A percentile compares a stretch with the other conserved stretches of the same genome.
phyloP scores from a whole-genome alignment of 2,797 vertebrate genomes.

The Allobates femoralis region DNA sequence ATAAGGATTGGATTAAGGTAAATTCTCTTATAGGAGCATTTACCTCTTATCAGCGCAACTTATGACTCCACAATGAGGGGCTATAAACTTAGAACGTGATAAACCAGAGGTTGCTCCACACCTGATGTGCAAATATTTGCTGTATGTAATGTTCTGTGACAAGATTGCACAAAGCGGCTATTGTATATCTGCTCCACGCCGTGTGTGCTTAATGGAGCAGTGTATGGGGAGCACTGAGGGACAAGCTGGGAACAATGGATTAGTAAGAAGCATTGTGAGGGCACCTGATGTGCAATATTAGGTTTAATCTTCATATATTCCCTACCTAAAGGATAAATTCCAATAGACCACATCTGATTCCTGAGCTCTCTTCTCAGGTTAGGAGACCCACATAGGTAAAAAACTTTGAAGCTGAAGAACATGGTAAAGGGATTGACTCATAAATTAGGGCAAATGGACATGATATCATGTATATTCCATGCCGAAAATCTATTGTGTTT shows the following conservation, averaged over 20 bases:
- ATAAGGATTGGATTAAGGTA: constrained; percentile 30
- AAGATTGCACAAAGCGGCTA: constrained; percentile 61
- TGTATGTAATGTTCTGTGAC: constrained; percentile 60
- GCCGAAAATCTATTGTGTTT: too few species aligned
- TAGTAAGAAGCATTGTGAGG: neutral
- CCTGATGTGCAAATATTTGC: constrained; percentile 70
- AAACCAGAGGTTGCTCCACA: constrained; percentile 61
- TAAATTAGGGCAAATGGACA: too few species aligned
- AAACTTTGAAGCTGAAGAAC: too few species aligned
- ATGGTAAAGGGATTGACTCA: too few species aligned
- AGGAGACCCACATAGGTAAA: too few species aligned
- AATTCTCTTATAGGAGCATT: neutral
- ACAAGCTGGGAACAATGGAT: constrained; percentile 7
- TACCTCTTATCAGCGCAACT: constrained; percentile 50
- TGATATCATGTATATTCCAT: too few species aligned
- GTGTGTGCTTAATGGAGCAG: neutral
- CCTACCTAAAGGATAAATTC: neutral
- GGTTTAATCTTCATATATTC: neutral
- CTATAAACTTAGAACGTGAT: constrained; percentile 59
- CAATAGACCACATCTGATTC: neutral
- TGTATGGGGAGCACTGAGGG: neutral
- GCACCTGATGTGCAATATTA: neutral
- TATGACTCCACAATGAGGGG: constrained; percentile 49
- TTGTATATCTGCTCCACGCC: constrained; percentile 63
- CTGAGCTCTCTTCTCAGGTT: neutral